Percentiles rank a stretch among this genome's conserved stretches.
Conservation (phyloP, 2,888 invertebrate species). For the Xestia rhomboidea region DNA sequence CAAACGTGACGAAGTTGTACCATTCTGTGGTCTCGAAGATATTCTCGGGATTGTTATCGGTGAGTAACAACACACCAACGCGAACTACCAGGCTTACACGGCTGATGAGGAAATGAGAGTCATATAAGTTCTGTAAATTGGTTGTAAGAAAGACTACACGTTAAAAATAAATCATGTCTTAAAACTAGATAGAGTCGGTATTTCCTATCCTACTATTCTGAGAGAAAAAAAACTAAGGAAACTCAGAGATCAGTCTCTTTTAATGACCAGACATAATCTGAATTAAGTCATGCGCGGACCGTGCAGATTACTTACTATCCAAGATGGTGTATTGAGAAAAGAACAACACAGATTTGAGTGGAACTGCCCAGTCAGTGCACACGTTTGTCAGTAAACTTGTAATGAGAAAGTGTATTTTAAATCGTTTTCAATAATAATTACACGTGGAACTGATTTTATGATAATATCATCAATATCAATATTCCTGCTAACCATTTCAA, state of each 20-base stretch:
- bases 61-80: slow-evolving; percentile 3
- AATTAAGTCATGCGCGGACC: neutral
- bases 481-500: too few species aligned
- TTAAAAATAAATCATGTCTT: neutral
- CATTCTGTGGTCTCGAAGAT: slow-evolving; percentile 25
- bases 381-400: neutral
- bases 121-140: neutral
- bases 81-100: slow-evolving; percentile 1
- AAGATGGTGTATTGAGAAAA: too few species aligned
- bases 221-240: neutral
- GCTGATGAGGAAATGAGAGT: neutral
- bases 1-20: slow-evolving; percentile 8
- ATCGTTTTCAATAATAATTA: too few species aligned
- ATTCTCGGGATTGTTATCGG: slow-evolving; percentile 9
- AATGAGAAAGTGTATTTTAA: neutral
- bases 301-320: neutral
- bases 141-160: neutral
- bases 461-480: too few species aligned
- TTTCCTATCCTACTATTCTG: neutral
- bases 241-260: neutral
- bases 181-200: neutral
- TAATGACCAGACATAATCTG: neutral
- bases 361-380: neutral
- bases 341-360: neutral
- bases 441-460: neutral